These are phyloP conservation scores for Neoscelio sp. DNA, from an alignment of 2,888 invertebrate species.

Conservation along the genomic window DNA sequence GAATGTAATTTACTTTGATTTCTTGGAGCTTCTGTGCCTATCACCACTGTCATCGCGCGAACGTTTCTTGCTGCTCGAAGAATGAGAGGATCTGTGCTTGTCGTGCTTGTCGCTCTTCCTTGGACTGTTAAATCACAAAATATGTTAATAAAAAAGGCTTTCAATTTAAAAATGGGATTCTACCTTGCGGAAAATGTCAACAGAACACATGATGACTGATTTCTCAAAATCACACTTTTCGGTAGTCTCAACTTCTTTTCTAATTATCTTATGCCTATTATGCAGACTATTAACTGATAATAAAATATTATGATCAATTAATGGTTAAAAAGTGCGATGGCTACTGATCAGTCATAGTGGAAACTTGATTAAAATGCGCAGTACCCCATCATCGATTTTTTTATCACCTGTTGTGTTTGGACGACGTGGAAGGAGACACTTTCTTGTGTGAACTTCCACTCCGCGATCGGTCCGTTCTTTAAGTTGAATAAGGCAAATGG, in stretches of 20 bases:
- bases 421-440: constrained; percentile 84
- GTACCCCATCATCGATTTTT: constrained; percentile 22
- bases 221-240: background rate
- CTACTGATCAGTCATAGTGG: no score
- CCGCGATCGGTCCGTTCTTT: constrained; percentile 82
- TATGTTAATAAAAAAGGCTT: constrained; percentile 27
- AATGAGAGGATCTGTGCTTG: constrained; percentile 83
- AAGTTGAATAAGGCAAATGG: constrained; percentile 73
- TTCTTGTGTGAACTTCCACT: constrained; percentile 82
- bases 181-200: no score
- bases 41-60: constrained; percentile 91
- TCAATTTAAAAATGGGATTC: constrained; percentile 32
- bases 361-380: background rate
- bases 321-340: no score
- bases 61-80: constrained; percentile 87
- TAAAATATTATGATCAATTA: no score
- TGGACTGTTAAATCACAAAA: constrained; percentile 77
- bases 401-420: constrained; percentile 86
- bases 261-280: no score
- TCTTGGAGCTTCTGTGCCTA: constrained; percentile 87
- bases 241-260: no score
- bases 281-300: no score
- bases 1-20: constrained; percentile 85
- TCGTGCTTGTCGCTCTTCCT: constrained; percentile 82
- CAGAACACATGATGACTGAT: no score